Evolutionary conservation across 2,888 invertebrate species (phyloP).

Genomic region (Portevinia maculata): DNA sequence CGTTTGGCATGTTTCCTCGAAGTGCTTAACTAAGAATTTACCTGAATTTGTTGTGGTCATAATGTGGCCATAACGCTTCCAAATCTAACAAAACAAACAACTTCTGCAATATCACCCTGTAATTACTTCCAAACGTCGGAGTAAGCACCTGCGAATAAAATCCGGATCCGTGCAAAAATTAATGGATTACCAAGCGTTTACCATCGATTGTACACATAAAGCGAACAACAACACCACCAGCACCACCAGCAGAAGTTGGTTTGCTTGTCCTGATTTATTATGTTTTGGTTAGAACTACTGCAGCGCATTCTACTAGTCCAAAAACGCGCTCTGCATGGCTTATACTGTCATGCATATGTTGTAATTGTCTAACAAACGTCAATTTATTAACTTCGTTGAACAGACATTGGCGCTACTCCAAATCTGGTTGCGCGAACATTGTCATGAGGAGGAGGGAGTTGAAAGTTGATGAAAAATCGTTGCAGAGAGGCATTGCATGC

Average conservation of each 20-base stretch:
- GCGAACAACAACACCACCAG: background rate
- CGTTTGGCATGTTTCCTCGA: too few relatives aligned
- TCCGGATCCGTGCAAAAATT: conserved; percentile 11
- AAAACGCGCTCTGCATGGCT: conserved; percentile 33
- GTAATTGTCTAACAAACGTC: conserved; percentile 44
- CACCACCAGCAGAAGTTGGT: conserved; percentile 9
- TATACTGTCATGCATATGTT: conserved; percentile 31
- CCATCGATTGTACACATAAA: conserved; percentile 21
- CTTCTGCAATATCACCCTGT: conserved; percentile 7
- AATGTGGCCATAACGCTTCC: background rate
- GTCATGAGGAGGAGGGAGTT: background rate
- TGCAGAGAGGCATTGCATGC: background rate
- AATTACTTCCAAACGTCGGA: conserved; percentile 31
- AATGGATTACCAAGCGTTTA: conserved; percentile 23
- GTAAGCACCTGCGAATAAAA: conserved; percentile 43
- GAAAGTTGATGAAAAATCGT: too few relatives aligned
- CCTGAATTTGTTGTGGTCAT: background rate
- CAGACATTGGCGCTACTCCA: conserved; percentile 32
- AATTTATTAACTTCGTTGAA: conserved; percentile 35
- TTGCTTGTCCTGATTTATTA: conserved; percentile 46
- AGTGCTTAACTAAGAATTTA: too few relatives aligned
- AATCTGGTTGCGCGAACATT: conserved; percentile 14
- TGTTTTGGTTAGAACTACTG: conserved; percentile 42
- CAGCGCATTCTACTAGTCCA: conserved; percentile 45
- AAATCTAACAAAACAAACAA: background rate